These are phyloP conservation scores for Telmatherina bonti DNA, from an alignment of 2,797 vertebrate genomes.

Conservation along the genomic window DNA sequence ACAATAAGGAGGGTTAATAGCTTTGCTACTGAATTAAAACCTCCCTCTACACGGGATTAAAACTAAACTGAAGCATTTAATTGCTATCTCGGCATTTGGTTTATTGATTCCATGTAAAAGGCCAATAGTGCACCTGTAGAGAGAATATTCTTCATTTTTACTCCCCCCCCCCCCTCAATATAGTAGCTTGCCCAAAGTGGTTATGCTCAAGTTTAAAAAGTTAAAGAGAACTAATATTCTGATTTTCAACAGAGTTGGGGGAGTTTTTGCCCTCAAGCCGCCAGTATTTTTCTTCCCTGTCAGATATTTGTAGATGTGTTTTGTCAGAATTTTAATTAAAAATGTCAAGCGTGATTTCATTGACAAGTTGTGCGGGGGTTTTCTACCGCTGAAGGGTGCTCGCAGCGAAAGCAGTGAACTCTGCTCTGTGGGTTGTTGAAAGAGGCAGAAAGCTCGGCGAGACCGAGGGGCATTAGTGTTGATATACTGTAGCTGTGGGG, in stretches of 20 bases:
- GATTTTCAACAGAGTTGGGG: slow-evolving; percentile 1
- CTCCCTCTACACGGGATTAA: slow-evolving; percentile 23
- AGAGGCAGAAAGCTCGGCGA: not conserved
- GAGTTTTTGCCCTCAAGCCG: slow-evolving; percentile 11
- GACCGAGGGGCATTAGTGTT: slow-evolving; percentile 16
- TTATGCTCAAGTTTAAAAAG: slow-evolving; percentile 15
- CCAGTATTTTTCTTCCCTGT: slow-evolving; percentile 23
- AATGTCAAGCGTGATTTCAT: slow-evolving; percentile 62
- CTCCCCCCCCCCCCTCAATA: no score
- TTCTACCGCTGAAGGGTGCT: slow-evolving; percentile 44
- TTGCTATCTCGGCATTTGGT: slow-evolving; percentile 25
- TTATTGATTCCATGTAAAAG: slow-evolving; percentile 35
- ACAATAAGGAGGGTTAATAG: slow-evolving; percentile 34
- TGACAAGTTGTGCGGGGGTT: slow-evolving; percentile 36
- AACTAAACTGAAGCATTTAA: slow-evolving; percentile 24
- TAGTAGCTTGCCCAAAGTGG: slow-evolving; percentile 20
- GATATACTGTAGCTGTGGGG: slow-evolving; percentile 10
- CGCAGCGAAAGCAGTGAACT: slow-evolving; percentile 41
- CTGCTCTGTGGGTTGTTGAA: slow-evolving; percentile 24
- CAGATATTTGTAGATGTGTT: slow-evolving; percentile 38
- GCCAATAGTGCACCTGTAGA: slow-evolving; percentile 13
- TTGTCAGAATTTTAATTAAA: slow-evolving; percentile 73
- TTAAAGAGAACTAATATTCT: slow-evolving; percentile 27
- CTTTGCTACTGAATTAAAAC: slow-evolving; percentile 31
- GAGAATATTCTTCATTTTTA: slow-evolving; percentile 5